These are phyloP conservation scores for rat (Rattus norvegicus) DNA, from an alignment of 2,113 vertebrate genomes.

Conservation along the genomic window GRCr8 NC_086030.1:40911501-40912000, in stretches of 20 bases:
- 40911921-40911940: slow-evolving; percentile 37
- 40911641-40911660: background rate
- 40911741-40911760: slow-evolving; percentile 22
- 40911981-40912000: slow-evolving; percentile 80
- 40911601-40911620: slow-evolving; percentile 58
- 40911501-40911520: slow-evolving; percentile 91
- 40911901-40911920: slow-evolving; percentile 70
- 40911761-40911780: slow-evolving; percentile 22
- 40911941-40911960: slow-evolving; percentile 55
- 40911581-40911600: slow-evolving; percentile 68
- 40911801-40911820: background rate
- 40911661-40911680: slow-evolving; percentile 1
- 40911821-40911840: slow-evolving; percentile 37
- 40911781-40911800: slow-evolving; percentile 38
- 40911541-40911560: slow-evolving; percentile 88
- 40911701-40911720: slow-evolving; percentile 42
- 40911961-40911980: slow-evolving; percentile 43
- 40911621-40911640: slow-evolving; percentile 65
- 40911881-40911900: slow-evolving; percentile 63
- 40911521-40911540: slow-evolving; percentile 89
- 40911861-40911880: slow-evolving; percentile 29
- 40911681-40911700: slow-evolving; percentile 43
- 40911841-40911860: slow-evolving; percentile 57
- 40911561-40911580: slow-evolving; percentile 84
- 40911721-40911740: background rate